Evolutionary conservation across 2,113 vertebrate genomes (phyloP), one percentile per base, ranked within the genome.

Genomic region (Thalassoma bifasciatum): DNA sequence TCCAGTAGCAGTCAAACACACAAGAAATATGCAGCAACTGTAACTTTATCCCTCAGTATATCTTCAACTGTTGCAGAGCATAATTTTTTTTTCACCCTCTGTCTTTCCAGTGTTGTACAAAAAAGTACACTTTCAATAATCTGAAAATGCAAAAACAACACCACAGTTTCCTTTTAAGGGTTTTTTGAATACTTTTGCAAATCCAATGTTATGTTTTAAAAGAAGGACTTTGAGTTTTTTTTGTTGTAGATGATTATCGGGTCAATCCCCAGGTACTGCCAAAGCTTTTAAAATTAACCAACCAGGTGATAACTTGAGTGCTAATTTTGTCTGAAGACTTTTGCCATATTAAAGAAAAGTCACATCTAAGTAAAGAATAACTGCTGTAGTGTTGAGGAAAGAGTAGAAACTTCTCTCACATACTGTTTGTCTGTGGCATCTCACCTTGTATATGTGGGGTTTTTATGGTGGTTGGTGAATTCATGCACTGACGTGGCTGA

Each of bases 391-490:
- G 47, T 21, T 1, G 1, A 58, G 50, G 22, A 63, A 58, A 65
- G 36, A 50, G 46, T 73, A 47, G 65, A 81, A 86, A 74, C 23
- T 56, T 44, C 53, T 79, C 42, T 56, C 40, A 38, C 47, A 56
- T 23, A 36, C 60, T 66, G 77, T 74, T 63, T 77, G 69, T 82
- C 86, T 86, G 67, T 78, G 84, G 67, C 83, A 75, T 84, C 47
- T 73, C 81, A 68, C 75, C 70, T 78, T 71, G 70, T 77, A 86
- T 68, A 66, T 64, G 67, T 81, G 76, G 21, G 75, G 61, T 83
- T 82, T n/a, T 72, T 23, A 75, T 81, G 75, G 47, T 68, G 73
- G 77, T 84, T 78, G 51, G 64, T 81, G 74, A 79, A 87, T 76
- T 72, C 77, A 88, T 86, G 81, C 82, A 62, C 66, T 14, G 40